Conservation (phyloP, 2,113 vertebrate species). For the Serinus canaria region DNA sequence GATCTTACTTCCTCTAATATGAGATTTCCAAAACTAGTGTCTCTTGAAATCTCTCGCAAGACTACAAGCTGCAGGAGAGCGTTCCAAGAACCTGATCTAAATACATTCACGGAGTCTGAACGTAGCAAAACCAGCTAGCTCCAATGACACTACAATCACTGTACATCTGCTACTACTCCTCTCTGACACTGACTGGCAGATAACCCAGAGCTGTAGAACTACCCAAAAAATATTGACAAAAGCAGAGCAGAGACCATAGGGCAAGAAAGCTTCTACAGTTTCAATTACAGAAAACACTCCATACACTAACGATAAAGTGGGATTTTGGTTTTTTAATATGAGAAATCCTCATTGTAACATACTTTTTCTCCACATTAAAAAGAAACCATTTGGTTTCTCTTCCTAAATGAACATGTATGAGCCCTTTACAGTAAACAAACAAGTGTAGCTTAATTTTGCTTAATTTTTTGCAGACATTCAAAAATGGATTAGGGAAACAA, state of each 20-base stretch:
- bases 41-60: neutral
- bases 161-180: neutral
- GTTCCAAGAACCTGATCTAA: neutral
- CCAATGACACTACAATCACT: rapidly evolving
- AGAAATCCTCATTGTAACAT: neutral
- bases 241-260: neutral
- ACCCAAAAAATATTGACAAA: neutral
- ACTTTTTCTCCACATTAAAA: neutral
- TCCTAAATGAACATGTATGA: neutral
- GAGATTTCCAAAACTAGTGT: neutral
- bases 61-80: neutral
- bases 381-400: neutral
- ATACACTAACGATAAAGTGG: neutral
- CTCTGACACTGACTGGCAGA: neutral
- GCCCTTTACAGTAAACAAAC: neutral
- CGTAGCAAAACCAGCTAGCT: neutral
- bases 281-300: neutral
- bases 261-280: neutral
- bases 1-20: neutral
- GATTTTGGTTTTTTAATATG: neutral
- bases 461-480: neutral
- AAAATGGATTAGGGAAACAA: neutral
- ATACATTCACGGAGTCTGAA: neutral
- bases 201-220: neutral
- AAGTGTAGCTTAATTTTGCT: neutral